Evolutionary conservation across 2,797 vertebrate species (phyloP).

Genomic region (Percopsis omiscomaycus): DNA sequence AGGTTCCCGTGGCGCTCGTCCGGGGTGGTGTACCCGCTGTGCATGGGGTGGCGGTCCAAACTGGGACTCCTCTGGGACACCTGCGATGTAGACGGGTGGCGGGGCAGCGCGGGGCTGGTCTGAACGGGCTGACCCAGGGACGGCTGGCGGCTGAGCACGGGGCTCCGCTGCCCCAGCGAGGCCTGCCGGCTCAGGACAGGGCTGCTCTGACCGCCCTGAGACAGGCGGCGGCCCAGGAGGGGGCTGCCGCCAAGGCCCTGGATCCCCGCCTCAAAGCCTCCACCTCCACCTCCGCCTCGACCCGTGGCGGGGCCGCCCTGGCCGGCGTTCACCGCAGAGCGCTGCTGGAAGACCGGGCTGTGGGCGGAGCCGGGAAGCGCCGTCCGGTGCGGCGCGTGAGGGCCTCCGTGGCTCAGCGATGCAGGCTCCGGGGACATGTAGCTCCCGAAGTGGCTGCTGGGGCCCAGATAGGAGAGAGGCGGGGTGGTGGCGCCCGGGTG

Average conservation of each 20-base stretch:
- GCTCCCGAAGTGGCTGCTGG: slow-evolving; percentile 45
- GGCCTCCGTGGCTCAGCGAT: slow-evolving; percentile 70
- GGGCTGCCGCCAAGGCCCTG: slow-evolving; percentile 53
- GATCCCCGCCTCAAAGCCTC: slow-evolving; percentile 62
- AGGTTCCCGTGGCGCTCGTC: slow-evolving; percentile 88
- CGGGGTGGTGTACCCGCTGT: slow-evolving; percentile 86
- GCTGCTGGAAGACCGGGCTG: slow-evolving; percentile 77
- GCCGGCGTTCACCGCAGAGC: slow-evolving; percentile 39
- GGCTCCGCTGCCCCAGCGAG: slow-evolving; percentile 74
- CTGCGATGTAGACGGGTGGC: slow-evolving; percentile 72
- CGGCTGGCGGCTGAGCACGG: slow-evolving; percentile 81
- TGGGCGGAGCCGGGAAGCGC: slow-evolving; percentile 74
- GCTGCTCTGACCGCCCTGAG: slow-evolving; percentile 62
- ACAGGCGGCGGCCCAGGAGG: slow-evolving; percentile 48
- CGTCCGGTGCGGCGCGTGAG: slow-evolving; percentile 76
- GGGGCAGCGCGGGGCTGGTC: slow-evolving; percentile 78
- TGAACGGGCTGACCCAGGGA: slow-evolving; percentile 71
- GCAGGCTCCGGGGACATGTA: slow-evolving; percentile 71
- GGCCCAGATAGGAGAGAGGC: slow-evolving; percentile 49
- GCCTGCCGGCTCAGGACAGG: slow-evolving; percentile 68
- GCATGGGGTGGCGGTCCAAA: slow-evolving; percentile 84
- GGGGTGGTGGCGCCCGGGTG: slow-evolving; percentile 54
- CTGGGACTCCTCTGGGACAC: slow-evolving; percentile 81
- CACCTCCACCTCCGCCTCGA: slow-evolving; percentile 50
- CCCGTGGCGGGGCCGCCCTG: slow-evolving; percentile 48